Base-by-base conservation (phyloP, 2,888 invertebrate genomes). In the Cantharis rufa region DNA sequence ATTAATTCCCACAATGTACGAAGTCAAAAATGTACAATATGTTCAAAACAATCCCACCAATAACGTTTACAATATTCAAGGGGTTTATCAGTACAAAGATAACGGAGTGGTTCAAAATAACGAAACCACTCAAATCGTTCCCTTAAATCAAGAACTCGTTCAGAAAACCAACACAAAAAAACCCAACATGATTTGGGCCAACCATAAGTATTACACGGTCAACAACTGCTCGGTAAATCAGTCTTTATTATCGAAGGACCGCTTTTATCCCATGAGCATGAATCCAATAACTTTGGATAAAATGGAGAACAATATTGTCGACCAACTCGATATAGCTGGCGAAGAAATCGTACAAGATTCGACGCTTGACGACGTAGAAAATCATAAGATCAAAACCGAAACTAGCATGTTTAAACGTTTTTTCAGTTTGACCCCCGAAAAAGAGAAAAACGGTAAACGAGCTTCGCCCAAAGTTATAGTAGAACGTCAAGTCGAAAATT, bases 261-360 rank as follows among this genome's bases (percentile, higher is more conserved):
- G 87, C n/a, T 87, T 88, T 80, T 88, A 85, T 79, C 88, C 88
- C 0, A 84, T 88, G 86, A 86, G 84, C 11, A 77, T 83, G 27
- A 80, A 81, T 28, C 87, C 88, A 0, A 88, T 88, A 63, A 82
- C 80, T 28, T 80, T 86, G 27, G 81, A 82, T 18, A 61, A 71
- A 18, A 32, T 1, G 0, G 21, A 21, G 18, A 7, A 48, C 7
- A 21, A 5, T 15, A 15, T 15, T n/a, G 61, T 13, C 13, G 74
- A 64, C 4, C 62, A 69, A 4, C 10, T 72, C 16, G 62, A 71
- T 18, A 68, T 68, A 15, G 71, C 62, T 15, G 27, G 15, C 1
- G 68, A 71, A 68, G 71, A 71, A 64, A 18, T 71, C n/a, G 63
- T 75, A 15, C 21, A 16, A 15, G 24, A 48, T 2, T 48, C 48